phyloP scores from a whole-genome alignment of 2,113 vertebrate genomes.

The Willisornis vidua region DNA sequence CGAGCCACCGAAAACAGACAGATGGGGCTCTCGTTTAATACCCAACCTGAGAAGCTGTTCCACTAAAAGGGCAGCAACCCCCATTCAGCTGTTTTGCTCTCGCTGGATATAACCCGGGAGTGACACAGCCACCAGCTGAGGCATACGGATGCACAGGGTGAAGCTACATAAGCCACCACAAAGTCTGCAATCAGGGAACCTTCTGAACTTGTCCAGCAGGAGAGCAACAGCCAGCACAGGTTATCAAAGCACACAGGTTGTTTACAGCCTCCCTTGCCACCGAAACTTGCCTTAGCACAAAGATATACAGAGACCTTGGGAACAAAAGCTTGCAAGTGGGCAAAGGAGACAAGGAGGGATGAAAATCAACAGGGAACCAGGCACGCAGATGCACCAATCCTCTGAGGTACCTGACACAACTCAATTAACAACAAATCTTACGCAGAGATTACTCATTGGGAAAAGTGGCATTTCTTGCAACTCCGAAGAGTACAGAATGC shows the following conservation, averaged over 20 bases:
- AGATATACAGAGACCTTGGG: background rate
- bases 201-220: background rate
- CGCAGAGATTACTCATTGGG: background rate
- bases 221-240: background rate
- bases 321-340: background rate
- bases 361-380: background rate
- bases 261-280: background rate
- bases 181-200: conserved; percentile 23
- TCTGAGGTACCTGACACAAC: background rate
- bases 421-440: background rate
- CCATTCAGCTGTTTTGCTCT: conserved; percentile 43
- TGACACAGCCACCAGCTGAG: conserved; percentile 38
- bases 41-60: conserved; percentile 35
- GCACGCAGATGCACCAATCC: background rate
- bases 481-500: background rate
- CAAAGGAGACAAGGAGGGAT: background rate
- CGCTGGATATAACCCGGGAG: background rate
- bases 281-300: background rate
- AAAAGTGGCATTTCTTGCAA: background rate
- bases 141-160: conserved; percentile 43
- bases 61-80: conserved; percentile 52
- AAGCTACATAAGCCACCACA: conserved; percentile 12
- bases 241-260: background rate
- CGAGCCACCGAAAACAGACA: conserved; percentile 13
- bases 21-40: conserved; percentile 62